Evolutionary conservation across 2,797 vertebrate species (phyloP), one percentile per base, ranked within the genome.

Genomic region (Parauchenoglanis punctatus): DNA sequence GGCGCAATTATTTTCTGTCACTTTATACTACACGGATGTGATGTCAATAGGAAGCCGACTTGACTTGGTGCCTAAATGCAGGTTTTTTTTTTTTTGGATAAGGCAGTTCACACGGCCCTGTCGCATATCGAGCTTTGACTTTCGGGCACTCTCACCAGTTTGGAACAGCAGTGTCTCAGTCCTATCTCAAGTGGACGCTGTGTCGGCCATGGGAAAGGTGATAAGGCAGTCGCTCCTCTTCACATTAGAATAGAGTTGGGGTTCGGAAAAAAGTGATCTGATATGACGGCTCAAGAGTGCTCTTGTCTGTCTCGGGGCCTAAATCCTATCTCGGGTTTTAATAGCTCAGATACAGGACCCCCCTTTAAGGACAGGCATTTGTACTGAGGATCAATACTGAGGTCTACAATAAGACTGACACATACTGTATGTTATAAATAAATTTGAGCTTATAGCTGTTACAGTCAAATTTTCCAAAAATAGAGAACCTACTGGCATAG

Each of bases 141-240:
- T 87, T 83, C 83, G 28, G 28, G 54, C 81, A 56, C 72, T 88
- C 88, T 89, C 83, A 81, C 87, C 68, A 85, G 89, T 92, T 90
- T 85, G 88, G 92, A 92, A 90, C 91, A 91, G 91, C 68, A 90
- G 88, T 84, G 93, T 93, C 93, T 94, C 92, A 18, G 85, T 86
- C 80, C 84, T 95, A 95, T 96, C 95, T 96, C 87, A 91, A 96
- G 95, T 95, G 94, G 95, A 95, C 89, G 92, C 92, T 93, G 93
- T 95, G 94, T 95, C 90, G 76, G 92, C 93, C 93, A 93, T 94
- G 94, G 95, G 95, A 95, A 95, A 86, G 90, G 87, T 94, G 95
- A 96, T 95, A 96, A 95, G 90, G 86, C 88, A 90, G 91, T 91
- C 40, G 90, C 91, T 91, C 90, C 91, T 93, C 93, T 92, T 90